Evolutionary conservation across 2,888 invertebrate genomes (phyloP), one percentile per base, ranked within the genome.

Genomic region (Melanotus villosus): DNA sequence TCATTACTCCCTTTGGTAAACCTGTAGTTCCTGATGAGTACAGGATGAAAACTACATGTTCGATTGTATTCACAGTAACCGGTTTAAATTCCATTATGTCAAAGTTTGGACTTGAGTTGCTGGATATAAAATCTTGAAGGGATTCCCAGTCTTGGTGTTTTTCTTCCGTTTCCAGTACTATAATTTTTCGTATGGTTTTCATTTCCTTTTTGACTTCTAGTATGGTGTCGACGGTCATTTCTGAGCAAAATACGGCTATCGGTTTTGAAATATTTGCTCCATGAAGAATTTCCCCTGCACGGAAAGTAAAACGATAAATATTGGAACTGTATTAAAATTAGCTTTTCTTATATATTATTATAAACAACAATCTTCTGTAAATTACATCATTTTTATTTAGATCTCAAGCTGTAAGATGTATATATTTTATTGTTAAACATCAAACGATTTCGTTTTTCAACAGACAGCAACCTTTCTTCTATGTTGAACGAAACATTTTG

Each of bases 1-100:
- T 84, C 87, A 90, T 89, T 0, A 94, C 93, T 23, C 93, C 93
- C 82, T 94, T 93, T 0, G 93, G 92, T 64, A 93, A 79, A 0
- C 94, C 94, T 0, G 91, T 91, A 0, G 94, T 94, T n/a, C 94
- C 94, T 0, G 91, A 91, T 38, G 93, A 93, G 0, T 93, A 93
- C 80, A 91, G 93, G 75, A 93, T 89, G 32, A 77, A 73, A 1
- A 74, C n/a, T n/a, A n/a, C n/a, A n/a, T n/a, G n/a, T n/a, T n/a
- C n/a, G n/a, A n/a, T n/a, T n/a, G n/a, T n/a, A 70, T 16, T 74
- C 68, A 6, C 50, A 5, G 73, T 18, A 10, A 41, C 1, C 88
- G 85, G 0, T 26, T n/a, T 26, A 87, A 85, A 76, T 89, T 85
- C 0, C 89, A 86, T n/a, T 38, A 65, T 7, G 10, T 38, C 16